Base-by-base conservation (phyloP, 2,797 vertebrate genomes). In the Tauraco hartlaubi region DNA sequence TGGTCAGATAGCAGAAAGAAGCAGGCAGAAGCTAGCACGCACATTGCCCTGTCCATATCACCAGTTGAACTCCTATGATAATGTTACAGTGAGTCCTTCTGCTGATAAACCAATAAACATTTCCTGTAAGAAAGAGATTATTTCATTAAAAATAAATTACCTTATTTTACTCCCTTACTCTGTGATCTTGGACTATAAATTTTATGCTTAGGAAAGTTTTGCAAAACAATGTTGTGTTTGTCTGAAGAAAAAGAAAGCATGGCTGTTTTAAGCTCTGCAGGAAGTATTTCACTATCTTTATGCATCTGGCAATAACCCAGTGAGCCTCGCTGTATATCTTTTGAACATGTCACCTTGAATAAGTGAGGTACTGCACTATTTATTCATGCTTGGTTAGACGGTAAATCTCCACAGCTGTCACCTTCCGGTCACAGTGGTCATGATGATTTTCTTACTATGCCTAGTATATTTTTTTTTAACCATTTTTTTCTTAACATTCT, bases 321-420 rank as follows among this genome's bases (percentile, higher is more conserved):
- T 21, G 39, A 83, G 25, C 48, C 39, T 85, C 58, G 33, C 59
- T 63, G 13, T 55, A 4, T 75, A 59, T 69, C 46, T 94, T 90
- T 76, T 69, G 59, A 95, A 90, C 8, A 5, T 64, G 76, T 86
- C 85, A 72, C 88, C 83, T 95, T 90, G 66, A 75, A 35, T 94
- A 92, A 94, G n/a, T 62, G 68, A 86, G 46, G 26, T 61, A 28
- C 81, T 94, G 37, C 61, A 66, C 59, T 66, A 46, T 51, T 91
- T 89, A 76, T 46, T 93, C 67, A 55, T 69, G 76, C 37, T 58
- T 43, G 41, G 29, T 51, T 93, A 58, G 21, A 69, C 18, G 37
- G 72, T 48, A 74, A 86, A 69, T 46, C 43, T 18, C 25, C 37
- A 55, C 25, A 95, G 39, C 41, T 73, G 63, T 92, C 75, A 85